Conservation (phyloP, 2,797 vertebrate genomes). For the Picus viridis region DNA sequence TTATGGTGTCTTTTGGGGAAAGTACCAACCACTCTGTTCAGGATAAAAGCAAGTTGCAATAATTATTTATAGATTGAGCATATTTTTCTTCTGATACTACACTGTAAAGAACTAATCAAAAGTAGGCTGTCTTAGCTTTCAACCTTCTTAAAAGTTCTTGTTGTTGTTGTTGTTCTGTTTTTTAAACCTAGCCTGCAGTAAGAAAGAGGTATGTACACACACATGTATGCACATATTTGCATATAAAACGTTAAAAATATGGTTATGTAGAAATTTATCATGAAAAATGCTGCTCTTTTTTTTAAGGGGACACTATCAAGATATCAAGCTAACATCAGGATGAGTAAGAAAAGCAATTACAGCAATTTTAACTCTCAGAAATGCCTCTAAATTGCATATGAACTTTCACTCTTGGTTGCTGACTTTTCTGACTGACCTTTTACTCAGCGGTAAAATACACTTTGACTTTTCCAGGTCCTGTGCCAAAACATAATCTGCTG, state of each 20-base stretch:
- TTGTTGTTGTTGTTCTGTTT: background rate
- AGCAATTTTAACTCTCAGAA: background rate
- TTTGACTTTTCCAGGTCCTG: background rate
- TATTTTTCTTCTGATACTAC: background rate
- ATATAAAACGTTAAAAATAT: background rate
- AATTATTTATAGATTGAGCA: background rate
- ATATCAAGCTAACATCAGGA: background rate
- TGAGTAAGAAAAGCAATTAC: background rate
- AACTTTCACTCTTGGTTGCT: background rate
- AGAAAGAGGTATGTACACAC: background rate
- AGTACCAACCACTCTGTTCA: background rate
- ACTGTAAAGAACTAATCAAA: background rate
- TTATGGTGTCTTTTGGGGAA: background rate
- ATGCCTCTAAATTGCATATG: background rate
- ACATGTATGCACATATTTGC: background rate
- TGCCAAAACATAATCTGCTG: background rate
- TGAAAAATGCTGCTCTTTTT: background rate
- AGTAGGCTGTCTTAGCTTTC: background rate
- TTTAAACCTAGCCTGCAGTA: background rate
- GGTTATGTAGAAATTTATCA: background rate
- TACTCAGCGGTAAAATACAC: background rate
- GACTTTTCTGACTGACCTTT: background rate
- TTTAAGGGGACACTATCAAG: background rate
- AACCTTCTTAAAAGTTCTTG: background rate
- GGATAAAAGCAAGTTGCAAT: background rate